Evolutionary conservation across 2,888 invertebrate species (phyloP).

Genomic region (Orchesella flavescens): DNA sequence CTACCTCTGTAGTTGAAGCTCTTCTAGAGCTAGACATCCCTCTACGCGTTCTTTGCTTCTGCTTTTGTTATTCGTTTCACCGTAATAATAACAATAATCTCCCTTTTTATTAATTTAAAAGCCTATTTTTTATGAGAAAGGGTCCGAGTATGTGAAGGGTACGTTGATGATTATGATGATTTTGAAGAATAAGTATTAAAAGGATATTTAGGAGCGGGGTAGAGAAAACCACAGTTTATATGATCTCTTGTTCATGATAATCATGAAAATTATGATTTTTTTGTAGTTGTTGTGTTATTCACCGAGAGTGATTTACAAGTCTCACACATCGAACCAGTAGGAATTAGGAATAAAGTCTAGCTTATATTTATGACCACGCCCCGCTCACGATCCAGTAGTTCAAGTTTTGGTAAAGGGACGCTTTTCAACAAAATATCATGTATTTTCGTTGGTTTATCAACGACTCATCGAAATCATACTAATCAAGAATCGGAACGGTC

Average conservation of each 20-base stretch:
- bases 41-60: constrained; percentile 11
- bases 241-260: constrained; percentile 31
- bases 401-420: constrained; percentile 67
- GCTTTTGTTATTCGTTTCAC: constrained; percentile 10
- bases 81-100: constrained; percentile 63
- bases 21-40: not conserved
- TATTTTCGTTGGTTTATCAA: not conserved
- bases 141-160: constrained; percentile 47
- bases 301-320: constrained; percentile 63
- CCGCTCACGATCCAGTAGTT: constrained; percentile 72
- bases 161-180: constrained; percentile 12
- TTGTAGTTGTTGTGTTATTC: constrained; percentile 21
- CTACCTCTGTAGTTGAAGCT: too few species aligned
- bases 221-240: constrained; percentile 17
- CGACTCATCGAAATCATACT: too few species aligned
- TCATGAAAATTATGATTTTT: constrained; percentile 63
- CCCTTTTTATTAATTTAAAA: constrained; percentile 64
- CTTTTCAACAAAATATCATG: not conserved
- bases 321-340: constrained; percentile 60
- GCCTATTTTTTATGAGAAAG: constrained; percentile 61
- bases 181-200: not conserved
- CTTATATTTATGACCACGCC: constrained; percentile 68
- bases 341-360: constrained; percentile 14
- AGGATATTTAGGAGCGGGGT: not conserved
- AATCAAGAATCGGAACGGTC: too few species aligned